Evolutionary conservation across 2,888 invertebrate species (phyloP).

Genomic region (Steromphala cineraria): DNA sequence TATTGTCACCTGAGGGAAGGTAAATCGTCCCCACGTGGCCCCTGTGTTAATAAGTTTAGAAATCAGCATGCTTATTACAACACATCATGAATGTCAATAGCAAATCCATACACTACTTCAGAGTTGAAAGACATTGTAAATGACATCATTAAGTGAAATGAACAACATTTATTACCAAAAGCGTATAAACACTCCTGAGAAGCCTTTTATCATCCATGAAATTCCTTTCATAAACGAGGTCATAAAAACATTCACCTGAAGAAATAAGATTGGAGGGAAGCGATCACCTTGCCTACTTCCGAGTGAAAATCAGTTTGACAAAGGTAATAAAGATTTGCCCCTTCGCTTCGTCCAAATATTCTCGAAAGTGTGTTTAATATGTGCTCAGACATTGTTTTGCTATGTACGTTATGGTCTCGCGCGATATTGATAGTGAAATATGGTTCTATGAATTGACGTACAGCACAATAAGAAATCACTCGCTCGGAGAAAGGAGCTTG

Average conservation of each 20-base stretch:
- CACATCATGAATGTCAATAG: constrained; percentile 13
- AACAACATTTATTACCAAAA: constrained; percentile 10
- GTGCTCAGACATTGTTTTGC: constrained; percentile 11
- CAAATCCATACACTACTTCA: background rate
- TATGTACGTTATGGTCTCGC: constrained; percentile 3
- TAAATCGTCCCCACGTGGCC: constrained; percentile 17
- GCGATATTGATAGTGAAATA: constrained; percentile 14
- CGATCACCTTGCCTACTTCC: constrained; percentile 6
- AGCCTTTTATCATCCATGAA: constrained; percentile 7
- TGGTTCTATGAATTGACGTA: constrained; percentile 3
- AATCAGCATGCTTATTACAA: constrained; percentile 20
- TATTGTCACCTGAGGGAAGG: constrained; percentile 1
- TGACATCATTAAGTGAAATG: constrained; percentile 14
- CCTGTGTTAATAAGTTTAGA: background rate
- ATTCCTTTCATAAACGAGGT: constrained; percentile 10
- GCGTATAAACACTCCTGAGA: constrained; percentile 14
- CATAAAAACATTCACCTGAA: constrained; percentile 1
- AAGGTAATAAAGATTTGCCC: background rate
- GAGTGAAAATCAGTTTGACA: background rate
- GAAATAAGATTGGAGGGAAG: constrained; percentile 4
- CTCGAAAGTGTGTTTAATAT: constrained; percentile 9
- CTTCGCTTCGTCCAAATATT: background rate
- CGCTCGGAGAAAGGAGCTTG: background rate
- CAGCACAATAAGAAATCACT: background rate
- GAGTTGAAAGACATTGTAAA: constrained; percentile 3